phyloP scores from a whole-genome alignment of 2,888 invertebrate species.

The Frankliniella fusca region DNA sequence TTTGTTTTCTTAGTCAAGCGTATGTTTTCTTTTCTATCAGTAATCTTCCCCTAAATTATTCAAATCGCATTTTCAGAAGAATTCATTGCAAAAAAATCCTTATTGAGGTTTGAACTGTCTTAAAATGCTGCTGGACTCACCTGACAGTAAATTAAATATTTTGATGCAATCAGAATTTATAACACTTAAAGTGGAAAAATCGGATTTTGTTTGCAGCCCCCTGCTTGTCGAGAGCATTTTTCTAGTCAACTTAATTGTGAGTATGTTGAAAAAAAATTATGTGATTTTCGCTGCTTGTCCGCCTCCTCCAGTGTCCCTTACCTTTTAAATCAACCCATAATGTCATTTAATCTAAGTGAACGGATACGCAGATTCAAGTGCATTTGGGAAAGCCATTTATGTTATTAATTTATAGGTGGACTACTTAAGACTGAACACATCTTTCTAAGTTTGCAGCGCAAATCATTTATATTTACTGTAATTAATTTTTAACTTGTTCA shows the following conservation, averaged over 20 bases:
- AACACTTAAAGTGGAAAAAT: not conserved
- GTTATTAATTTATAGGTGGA: not conserved
- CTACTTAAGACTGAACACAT: conserved; percentile 12
- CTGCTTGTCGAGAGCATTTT: not conserved
- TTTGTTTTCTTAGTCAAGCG: not conserved
- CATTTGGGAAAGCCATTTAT: too few species aligned
- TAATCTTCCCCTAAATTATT: too few species aligned
- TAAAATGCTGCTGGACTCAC: not conserved
- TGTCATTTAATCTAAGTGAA: too few species aligned
- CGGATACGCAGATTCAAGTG: too few species aligned
- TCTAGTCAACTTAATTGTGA: not conserved
- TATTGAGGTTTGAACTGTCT: too few species aligned
- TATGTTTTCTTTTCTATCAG: not conserved
- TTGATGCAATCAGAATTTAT: not conserved
- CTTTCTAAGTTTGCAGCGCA: not conserved
- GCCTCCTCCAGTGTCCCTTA: not conserved
- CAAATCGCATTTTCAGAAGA: too few species aligned
- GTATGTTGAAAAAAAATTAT: not conserved
- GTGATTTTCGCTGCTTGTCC: conserved; percentile 1
- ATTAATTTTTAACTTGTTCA: too few species aligned
- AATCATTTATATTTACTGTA: not conserved
- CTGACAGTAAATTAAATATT: not conserved
- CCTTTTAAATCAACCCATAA: too few species aligned
- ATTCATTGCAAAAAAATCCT: too few species aligned
- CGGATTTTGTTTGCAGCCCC: not conserved